Percentiles rank a stretch among this genome's conserved stretches.
Evolutionary conservation across 2,113 vertebrate genomes (phyloP).

Genomic region (Merops nubicus): DNA sequence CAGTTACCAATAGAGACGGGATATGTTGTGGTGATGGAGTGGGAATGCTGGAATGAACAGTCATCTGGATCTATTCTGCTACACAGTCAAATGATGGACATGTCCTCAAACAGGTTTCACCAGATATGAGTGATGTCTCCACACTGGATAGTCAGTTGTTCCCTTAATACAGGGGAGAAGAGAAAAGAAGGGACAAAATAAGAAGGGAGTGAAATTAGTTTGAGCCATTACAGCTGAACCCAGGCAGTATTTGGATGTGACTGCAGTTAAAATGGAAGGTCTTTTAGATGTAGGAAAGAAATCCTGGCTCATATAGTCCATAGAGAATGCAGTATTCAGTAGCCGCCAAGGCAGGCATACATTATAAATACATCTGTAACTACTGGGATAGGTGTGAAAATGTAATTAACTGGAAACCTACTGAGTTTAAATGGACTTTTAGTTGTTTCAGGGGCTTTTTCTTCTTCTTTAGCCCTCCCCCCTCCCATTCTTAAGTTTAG

Average conservation of each 20-base stretch:
- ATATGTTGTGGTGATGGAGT: neutral
- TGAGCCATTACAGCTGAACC: neutral
- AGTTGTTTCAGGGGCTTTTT: slow-evolving; percentile 59
- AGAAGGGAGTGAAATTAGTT: neutral
- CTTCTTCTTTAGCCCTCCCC: slow-evolving; percentile 9
- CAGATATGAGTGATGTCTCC: neutral
- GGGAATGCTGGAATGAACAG: neutral
- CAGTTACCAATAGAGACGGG: neutral
- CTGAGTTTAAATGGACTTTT: slow-evolving; percentile 76
- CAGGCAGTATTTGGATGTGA: neutral
- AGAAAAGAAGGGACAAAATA: neutral
- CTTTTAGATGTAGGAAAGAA: slow-evolving; percentile 19
- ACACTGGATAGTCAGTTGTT: neutral
- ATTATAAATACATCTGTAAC: slow-evolving; percentile 70
- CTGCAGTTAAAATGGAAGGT: slow-evolving; percentile 12
- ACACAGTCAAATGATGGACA: neutral
- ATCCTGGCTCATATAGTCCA: neutral
- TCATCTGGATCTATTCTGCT: neutral
- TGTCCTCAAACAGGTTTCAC: neutral
- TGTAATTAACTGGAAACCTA: slow-evolving; percentile 81
- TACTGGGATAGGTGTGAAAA: slow-evolving; percentile 75
- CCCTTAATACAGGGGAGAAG: neutral
- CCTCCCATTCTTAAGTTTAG: slow-evolving; percentile 67
- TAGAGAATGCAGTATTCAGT: slow-evolving; percentile 41
- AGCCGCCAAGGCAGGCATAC: slow-evolving; percentile 41